Conservation (phyloP, 2,797 vertebrate species). For the Malacoctenus gilli region DNA sequence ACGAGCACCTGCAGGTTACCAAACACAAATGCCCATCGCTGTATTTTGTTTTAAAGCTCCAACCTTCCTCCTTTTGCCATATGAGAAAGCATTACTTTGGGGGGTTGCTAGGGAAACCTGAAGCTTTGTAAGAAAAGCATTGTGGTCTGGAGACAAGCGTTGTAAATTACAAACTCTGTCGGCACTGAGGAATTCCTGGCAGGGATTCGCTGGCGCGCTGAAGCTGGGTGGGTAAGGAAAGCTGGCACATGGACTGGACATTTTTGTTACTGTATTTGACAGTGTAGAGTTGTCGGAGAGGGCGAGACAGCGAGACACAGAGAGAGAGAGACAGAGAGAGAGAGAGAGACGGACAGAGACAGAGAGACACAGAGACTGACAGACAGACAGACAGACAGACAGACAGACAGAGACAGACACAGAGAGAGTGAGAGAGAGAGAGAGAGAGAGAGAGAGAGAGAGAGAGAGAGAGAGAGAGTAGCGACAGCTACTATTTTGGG, state of each 20-base stretch:
- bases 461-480: neutral
- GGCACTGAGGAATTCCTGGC: constrained; percentile 72
- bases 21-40: constrained; percentile 1
- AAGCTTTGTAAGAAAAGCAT: constrained; percentile 73
- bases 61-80: constrained; percentile 50
- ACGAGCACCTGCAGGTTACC: no score
- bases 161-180: constrained; percentile 81
- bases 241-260: constrained; percentile 37
- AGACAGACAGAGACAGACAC: no score
- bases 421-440: no score
- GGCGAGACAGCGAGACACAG: neutral
- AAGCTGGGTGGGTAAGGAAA: constrained; percentile 47
- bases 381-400: neutral
- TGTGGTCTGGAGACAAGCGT: constrained; percentile 76
- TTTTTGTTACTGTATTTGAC: constrained; percentile 21
- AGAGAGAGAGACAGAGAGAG: no score
- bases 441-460: neutral
- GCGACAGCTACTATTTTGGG: no score
- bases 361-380: neutral
- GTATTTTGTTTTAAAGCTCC: constrained; percentile 29
- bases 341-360: neutral
- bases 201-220: constrained; percentile 41
- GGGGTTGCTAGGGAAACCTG: constrained; percentile 75
- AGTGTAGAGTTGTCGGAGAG: constrained; percentile 1
- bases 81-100: constrained; percentile 73